phyloP scores from a whole-genome alignment of 1,140 invertebrate species.

The Calephelis nemesis region DNA sequence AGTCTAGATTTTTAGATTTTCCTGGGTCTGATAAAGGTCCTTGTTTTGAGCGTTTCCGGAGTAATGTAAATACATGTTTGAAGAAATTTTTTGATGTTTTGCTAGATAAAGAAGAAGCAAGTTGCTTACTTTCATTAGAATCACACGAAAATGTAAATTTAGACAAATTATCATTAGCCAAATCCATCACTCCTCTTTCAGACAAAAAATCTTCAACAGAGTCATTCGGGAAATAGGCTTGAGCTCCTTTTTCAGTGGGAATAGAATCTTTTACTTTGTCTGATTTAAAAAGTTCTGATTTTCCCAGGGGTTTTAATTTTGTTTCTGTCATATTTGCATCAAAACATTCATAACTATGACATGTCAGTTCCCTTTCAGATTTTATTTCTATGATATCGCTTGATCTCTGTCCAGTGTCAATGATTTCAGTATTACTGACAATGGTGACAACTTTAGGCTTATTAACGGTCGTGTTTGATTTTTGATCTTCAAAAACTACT shows the following conservation, averaged over 20 bases:
- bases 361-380: conserved; percentile 54
- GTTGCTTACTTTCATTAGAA: conserved; percentile 39
- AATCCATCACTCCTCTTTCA: conserved; percentile 48
- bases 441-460: conserved; percentile 24
- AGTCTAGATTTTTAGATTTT: conserved; percentile 41
- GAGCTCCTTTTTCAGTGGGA: conserved; percentile 52
- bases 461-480: conserved; percentile 18
- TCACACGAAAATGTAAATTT: conserved; percentile 50
- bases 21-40: conserved; percentile 52
- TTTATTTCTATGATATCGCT: conserved; percentile 27
- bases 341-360: conserved; percentile 46
- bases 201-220: conserved; percentile 63
- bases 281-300: conserved; percentile 25
- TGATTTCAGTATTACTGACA: conserved; percentile 27
- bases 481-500: conserved; percentile 50
- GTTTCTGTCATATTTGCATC: conserved; percentile 29
- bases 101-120: conserved; percentile 37
- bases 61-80: conserved; percentile 48
- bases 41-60: conserved; percentile 43
- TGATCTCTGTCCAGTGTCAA: conserved; percentile 22
- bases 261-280: conserved; percentile 33
- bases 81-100: conserved; percentile 61
- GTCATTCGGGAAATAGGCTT: conserved; percentile 61
- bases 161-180: conserved; percentile 51
- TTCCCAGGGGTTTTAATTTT: conserved; percentile 28